phyloP scores from a whole-genome alignment of 2,888 invertebrate genomes.

The Cerastoderma edule region DNA sequence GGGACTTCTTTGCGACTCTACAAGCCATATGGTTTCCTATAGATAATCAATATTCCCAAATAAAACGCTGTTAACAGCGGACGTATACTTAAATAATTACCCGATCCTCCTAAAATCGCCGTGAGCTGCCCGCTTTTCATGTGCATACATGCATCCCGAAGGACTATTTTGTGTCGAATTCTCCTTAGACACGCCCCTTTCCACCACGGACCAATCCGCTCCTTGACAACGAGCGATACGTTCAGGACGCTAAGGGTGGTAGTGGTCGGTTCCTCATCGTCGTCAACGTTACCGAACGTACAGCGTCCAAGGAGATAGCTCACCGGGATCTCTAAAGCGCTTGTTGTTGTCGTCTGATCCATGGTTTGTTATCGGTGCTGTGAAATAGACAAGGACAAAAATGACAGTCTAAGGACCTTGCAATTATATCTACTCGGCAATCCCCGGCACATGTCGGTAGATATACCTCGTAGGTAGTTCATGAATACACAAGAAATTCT shows the following conservation, averaged over 20 bases:
- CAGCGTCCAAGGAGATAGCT: constrained; percentile 64
- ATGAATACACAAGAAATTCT: too few species aligned
- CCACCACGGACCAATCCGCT: constrained; percentile 75
- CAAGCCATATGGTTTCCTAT: too few species aligned
- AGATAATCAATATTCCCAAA: too few species aligned
- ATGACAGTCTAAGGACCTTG: too few species aligned
- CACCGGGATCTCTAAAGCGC: constrained; percentile 59
- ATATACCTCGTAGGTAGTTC: too few species aligned
- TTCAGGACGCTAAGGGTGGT: constrained; percentile 64
- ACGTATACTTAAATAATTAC: too few species aligned
- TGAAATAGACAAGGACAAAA: too few species aligned
- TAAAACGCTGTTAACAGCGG: too few species aligned
- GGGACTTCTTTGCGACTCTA: too few species aligned
- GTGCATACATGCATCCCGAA: constrained; percentile 70
- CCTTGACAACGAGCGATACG: constrained; percentile 67
- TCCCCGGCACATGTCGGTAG: too few species aligned
- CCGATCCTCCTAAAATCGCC: constrained; percentile 75
- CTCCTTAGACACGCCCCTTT: constrained; percentile 71
- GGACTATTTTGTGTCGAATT: constrained; percentile 69
- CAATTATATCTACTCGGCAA: too few species aligned
- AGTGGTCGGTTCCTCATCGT: constrained; percentile 54
- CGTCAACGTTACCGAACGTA: constrained; percentile 65
- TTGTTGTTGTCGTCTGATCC: constrained; percentile 51
- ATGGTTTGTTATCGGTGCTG: constrained; percentile 25
- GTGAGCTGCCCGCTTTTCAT: constrained; percentile 71